Conservation (phyloP, 1,140 invertebrate genomes). For the Drosophila nigrodunni region DNA sequence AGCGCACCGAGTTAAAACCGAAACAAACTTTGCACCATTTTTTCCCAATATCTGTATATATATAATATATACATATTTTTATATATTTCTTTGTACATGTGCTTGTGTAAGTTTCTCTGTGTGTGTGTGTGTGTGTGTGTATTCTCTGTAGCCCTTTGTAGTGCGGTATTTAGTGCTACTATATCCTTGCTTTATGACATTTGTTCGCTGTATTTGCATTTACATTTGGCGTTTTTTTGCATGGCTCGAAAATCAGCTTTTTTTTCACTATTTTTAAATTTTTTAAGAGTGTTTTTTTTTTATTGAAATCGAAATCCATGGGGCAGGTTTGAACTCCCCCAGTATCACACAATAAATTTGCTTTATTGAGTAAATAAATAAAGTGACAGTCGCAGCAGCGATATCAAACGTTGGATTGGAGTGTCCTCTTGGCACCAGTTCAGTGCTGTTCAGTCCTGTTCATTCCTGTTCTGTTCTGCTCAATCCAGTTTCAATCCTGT, state of each 20-base stretch:
- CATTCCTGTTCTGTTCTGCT: background rate
- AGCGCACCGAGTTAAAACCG: slow-evolving; percentile 84
- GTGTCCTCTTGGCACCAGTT: slow-evolving; percentile 5
- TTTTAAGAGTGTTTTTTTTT: background rate
- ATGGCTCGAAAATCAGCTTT: slow-evolving; percentile 24
- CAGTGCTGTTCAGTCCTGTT: background rate
- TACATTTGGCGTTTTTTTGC: slow-evolving; percentile 65
- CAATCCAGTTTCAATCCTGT: background rate
- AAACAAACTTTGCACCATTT: slow-evolving; percentile 84
- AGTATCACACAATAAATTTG: slow-evolving; percentile 80
- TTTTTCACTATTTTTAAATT: background rate
- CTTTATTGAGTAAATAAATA: slow-evolving; percentile 82
- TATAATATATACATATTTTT: slow-evolving; percentile 34
- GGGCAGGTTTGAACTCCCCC: slow-evolving; percentile 2
- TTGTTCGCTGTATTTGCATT: slow-evolving; percentile 77
- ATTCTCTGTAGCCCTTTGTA: slow-evolving; percentile 11
- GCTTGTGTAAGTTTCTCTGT: slow-evolving; percentile 10
- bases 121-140: slow-evolving; percentile 12
- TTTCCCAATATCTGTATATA: slow-evolving; percentile 26
- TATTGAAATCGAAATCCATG: slow-evolving; percentile 14
- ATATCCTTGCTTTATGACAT: slow-evolving; percentile 77
- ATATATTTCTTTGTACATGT: slow-evolving; percentile 20
- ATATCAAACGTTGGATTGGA: slow-evolving; percentile 48
- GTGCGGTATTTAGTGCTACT: slow-evolving; percentile 62
- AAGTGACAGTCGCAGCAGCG: slow-evolving; percentile 59